These are phyloP conservation scores for Rhyacophila brunnea DNA, from an alignment of 1,140 invertebrate genomes.

Conservation along the genomic window DNA sequence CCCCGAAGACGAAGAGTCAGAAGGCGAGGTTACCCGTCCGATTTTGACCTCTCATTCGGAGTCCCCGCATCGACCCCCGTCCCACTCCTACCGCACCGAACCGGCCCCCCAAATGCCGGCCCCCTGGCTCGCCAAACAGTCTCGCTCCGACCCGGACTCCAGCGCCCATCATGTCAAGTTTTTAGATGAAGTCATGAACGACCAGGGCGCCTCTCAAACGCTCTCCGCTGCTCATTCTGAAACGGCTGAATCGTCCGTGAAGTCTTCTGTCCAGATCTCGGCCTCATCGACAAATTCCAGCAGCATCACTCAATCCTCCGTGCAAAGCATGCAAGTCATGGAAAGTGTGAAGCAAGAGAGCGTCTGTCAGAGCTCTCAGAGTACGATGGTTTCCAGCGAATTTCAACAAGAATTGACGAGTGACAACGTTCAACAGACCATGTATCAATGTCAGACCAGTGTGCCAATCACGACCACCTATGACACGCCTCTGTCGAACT, in stretches of 20 bases:
- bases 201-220: not conserved
- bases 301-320: slow-evolving; percentile 17
- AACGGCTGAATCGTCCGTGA: not conserved
- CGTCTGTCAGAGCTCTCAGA: not conserved
- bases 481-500: slow-evolving; percentile 31
- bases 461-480: slow-evolving; percentile 38
- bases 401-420: not conserved
- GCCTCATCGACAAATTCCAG: slow-evolving; percentile 10
- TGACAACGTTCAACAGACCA: slow-evolving; percentile 35
- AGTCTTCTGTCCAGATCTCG: slow-evolving; percentile 11
- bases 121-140: slow-evolving; percentile 30
- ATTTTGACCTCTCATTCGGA: not conserved
- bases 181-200: slow-evolving; percentile 14
- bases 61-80: not conserved
- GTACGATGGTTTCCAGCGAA: slow-evolving; percentile 1
- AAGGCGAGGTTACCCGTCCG: slow-evolving; percentile 38
- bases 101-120: slow-evolving; percentile 25
- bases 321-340: slow-evolving; percentile 9
- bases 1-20: slow-evolving; percentile 47
- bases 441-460: slow-evolving; percentile 43
- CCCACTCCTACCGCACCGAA: slow-evolving; percentile 14
- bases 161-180: slow-evolving; percentile 30
- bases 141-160: slow-evolving; percentile 28
- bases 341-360: not conserved
- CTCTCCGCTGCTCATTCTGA: not conserved